These are phyloP conservation scores for Mormyrops attenuatus DNA, from an alignment of 2,797 vertebrate genomes.

Conservation along the genomic window DNA sequence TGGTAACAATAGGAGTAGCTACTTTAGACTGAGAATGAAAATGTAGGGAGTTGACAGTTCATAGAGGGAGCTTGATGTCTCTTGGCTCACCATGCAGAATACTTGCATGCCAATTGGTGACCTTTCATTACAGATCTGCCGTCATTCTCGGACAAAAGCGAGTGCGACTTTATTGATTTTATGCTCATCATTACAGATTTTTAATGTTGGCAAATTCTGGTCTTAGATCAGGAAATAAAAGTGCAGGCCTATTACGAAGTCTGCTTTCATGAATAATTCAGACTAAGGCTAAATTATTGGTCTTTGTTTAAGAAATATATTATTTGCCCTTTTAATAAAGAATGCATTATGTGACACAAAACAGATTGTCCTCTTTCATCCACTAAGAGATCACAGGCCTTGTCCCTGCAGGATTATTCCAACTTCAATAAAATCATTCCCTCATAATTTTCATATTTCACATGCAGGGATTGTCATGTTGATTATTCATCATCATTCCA, in stretches of 20 bases:
- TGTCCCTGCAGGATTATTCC: conserved; percentile 4
- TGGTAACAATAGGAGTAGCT: background rate
- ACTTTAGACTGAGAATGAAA: background rate
- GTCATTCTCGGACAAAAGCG: background rate
- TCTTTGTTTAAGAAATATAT: conserved; percentile 8
- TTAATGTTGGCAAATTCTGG: background rate
- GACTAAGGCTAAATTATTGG: background rate
- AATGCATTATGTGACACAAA: background rate
- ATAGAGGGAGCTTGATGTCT: background rate
- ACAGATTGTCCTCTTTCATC: conserved; percentile 9
- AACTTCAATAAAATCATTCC: background rate
- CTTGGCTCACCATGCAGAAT: background rate
- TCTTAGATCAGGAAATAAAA: background rate
- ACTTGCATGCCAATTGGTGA: background rate
- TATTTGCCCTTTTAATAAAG: background rate
- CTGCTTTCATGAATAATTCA: background rate
- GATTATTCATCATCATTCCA: conserved; percentile 9
- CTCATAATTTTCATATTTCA: background rate
- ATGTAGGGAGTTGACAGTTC: conserved; percentile 15
- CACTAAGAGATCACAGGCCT: background rate
- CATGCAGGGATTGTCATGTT: background rate
- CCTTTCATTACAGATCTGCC: conserved; percentile 8
- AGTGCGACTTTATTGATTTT: background rate
- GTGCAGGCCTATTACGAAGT: background rate
- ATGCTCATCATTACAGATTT: background rate